phyloP scores from a whole-genome alignment of 2,113 vertebrate species.

The Eulemur rufifrons region DNA sequence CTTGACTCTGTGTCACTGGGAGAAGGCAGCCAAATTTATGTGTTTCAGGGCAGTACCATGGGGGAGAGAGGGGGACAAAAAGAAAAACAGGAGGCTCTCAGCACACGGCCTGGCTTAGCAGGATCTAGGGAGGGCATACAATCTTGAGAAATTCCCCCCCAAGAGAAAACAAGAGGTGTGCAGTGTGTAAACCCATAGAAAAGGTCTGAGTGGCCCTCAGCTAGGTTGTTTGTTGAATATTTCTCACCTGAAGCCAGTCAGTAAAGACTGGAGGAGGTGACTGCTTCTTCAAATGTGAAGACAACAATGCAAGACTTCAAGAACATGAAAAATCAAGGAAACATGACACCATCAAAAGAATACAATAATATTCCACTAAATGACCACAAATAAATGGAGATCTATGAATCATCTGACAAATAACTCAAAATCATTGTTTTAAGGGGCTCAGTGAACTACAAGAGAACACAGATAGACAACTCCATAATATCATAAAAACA shows the following conservation, averaged over 20 bases:
- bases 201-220: neutral
- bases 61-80: neutral
- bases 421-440: neutral
- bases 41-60: neutral
- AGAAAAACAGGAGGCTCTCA: neutral
- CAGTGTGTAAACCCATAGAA: neutral
- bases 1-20: neutral
- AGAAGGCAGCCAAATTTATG: neutral
- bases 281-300: neutral
- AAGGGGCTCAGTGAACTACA: neutral
- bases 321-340: neutral
- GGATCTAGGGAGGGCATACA: neutral
- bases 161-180: neutral
- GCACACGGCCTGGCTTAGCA: neutral
- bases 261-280: neutral
- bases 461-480: neutral
- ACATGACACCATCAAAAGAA: neutral
- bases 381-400: neutral
- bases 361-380: neutral
- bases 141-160: neutral
- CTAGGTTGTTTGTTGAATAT: neutral
- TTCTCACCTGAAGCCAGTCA: neutral
- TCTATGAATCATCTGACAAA: neutral
- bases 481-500: neutral
- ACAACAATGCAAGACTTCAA: neutral